Evolutionary conservation across 2,797 vertebrate species (phyloP), one percentile per base, ranked within the genome.

Genomic region (Florisuga fusca): DNA sequence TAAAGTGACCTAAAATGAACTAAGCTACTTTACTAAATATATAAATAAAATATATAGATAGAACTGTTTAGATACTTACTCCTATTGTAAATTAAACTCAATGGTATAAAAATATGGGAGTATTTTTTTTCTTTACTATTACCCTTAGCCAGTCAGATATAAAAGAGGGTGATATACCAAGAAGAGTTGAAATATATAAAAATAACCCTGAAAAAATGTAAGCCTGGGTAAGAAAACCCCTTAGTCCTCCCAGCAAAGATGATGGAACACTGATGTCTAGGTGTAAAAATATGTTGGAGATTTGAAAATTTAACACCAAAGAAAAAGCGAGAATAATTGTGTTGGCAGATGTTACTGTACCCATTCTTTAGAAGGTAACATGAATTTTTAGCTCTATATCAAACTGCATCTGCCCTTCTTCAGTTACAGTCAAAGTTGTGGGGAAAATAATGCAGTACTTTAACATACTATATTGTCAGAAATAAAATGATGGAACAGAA

Each of bases 321-420:
- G 7, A 12, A 38, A 79, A 61, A 6, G 2, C 53, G 9, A 5
- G 53, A 64, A 45, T 9, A 38, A 2, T 8, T 38, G 13, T 64
- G 0, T 50, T 22, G 16, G 12, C 62, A 25, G 25, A 36, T 3
- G 69, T 81, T 10, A 43, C 29, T 58, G 0, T 31, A 34, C 31
- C 26, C 14, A 15, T 71, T 46, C 17, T 74, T 31, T 46, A 55
- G 33, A 74, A 58, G 2, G 3, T 9, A 64, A 67, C 15, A 33
- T 1, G 31, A 69, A 66, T 6, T 8, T 59, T 76, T 38, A 26
- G 6, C 15, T 67, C 85, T 62, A 53, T 10, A 19, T 69, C 4
- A 69, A 45, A 53, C 2, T 36, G 15, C 0, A 7, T 3, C 5
- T 61, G 11, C 0, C 3, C 6, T 1, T 61, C 25, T 80, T 77